These are phyloP conservation scores for Euleptes europaea DNA, from an alignment of 2,113 vertebrate species.

Conservation along the genomic window DNA sequence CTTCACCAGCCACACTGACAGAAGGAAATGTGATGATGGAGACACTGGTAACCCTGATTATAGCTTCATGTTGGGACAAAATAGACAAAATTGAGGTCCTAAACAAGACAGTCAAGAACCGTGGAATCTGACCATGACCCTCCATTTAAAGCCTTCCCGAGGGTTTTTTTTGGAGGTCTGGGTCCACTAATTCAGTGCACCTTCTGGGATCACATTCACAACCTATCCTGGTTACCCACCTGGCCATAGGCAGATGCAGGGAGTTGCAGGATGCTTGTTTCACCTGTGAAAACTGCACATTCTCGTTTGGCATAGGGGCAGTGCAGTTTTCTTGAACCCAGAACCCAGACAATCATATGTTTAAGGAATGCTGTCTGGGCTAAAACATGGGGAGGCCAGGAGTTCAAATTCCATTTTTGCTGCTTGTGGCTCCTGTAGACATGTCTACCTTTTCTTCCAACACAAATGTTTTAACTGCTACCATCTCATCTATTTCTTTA, in stretches of 20 bases:
- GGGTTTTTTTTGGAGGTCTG: neutral
- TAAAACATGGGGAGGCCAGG: neutral
- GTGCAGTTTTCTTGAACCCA: too few species aligned
- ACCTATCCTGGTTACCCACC: neutral
- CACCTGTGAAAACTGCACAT: neutral
- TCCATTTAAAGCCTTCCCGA: neutral
- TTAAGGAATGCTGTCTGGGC: neutral
- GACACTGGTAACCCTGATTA: neutral
- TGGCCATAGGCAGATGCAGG: neutral
- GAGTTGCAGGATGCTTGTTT: neutral
- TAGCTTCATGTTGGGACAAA: neutral
- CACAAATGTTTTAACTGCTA: neutral
- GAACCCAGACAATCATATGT: neutral
- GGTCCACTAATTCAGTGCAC: neutral
- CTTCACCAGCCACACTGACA: neutral
- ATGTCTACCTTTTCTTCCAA: neutral
- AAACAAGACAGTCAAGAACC: neutral
- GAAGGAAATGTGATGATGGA: neutral
- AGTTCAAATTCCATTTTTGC: neutral
- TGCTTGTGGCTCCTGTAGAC: neutral
- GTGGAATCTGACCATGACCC: neutral
- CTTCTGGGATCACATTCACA: neutral
- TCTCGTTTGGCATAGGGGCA: neutral
- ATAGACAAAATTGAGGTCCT: neutral
- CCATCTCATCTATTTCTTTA: neutral